These are phyloP conservation scores for Cryptosula pallasiana DNA, from an alignment of 2,888 invertebrate species.

Conservation along the genomic window DNA sequence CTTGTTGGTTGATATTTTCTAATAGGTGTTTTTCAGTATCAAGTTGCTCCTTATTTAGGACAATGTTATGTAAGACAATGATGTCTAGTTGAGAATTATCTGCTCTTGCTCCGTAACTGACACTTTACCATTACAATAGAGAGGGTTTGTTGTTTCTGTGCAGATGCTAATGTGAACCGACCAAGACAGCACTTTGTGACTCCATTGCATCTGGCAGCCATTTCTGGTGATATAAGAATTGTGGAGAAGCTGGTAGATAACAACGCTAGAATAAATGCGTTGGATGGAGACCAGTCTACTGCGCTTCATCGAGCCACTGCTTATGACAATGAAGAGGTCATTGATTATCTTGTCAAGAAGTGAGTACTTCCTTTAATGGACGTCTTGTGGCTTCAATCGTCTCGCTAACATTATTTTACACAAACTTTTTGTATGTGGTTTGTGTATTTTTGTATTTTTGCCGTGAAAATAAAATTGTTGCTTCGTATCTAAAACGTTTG, in stretches of 20 bases:
- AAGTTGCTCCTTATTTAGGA: too few species aligned
- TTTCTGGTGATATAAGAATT: slow-evolving; percentile 46
- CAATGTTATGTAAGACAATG: too few species aligned
- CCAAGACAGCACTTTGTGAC: slow-evolving; percentile 71
- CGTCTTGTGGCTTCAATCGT: neutral
- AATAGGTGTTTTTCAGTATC: too few species aligned
- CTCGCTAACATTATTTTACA: too few species aligned
- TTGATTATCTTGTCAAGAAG: slow-evolving; percentile 49
- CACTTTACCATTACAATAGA: too few species aligned
- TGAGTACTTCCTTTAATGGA: slow-evolving; percentile 26
- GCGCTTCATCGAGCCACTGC: slow-evolving; percentile 54
- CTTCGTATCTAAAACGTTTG: too few species aligned
- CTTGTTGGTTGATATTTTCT: too few species aligned
- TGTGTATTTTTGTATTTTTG: neutral
- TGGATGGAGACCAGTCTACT: slow-evolving; percentile 53
- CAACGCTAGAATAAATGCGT: slow-evolving; percentile 51
- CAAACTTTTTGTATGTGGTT: too few species aligned
- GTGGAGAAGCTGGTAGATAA: slow-evolving; percentile 41
- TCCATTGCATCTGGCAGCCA: slow-evolving; percentile 71
- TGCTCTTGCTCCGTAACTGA: too few species aligned
- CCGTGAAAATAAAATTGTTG: too few species aligned
- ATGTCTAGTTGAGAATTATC: too few species aligned
- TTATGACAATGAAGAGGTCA: slow-evolving; percentile 48
- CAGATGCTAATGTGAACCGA: slow-evolving; percentile 67
- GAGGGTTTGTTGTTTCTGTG: too few species aligned